Evolutionary conservation across 2,888 invertebrate genomes (phyloP).

Genomic region (Priocnemis perturbator): DNA sequence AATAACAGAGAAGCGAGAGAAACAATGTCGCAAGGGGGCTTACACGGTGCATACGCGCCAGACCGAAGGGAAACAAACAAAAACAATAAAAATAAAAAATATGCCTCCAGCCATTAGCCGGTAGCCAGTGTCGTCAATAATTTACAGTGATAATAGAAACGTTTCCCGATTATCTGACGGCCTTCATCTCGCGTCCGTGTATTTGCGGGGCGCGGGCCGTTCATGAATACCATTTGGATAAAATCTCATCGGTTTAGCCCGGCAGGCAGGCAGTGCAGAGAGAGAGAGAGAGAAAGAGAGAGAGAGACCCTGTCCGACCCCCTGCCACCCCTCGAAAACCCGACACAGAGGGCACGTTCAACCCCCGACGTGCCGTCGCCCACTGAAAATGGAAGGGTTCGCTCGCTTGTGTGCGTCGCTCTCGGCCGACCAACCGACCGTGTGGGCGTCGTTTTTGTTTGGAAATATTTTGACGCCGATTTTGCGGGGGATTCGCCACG

Average conservation of each 20-base stretch:
- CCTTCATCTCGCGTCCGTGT: conserved; percentile 37
- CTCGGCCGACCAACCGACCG: conserved; percentile 10
- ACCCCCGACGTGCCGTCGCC: conserved; percentile 30
- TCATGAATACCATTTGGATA: conserved; percentile 71
- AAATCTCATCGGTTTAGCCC: conserved; percentile 65
- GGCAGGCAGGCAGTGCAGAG: conserved; percentile 25
- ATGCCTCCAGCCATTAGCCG: no score
- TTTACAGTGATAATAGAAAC: conserved; percentile 61
- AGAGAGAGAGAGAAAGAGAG: no score
- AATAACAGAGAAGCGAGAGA: no score
- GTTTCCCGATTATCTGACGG: conserved; percentile 49
- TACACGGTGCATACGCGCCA: no score
- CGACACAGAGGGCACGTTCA: conserved; percentile 51
- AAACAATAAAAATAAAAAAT: no score
- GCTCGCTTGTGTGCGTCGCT: no score
- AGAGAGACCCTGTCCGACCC: conserved; percentile 46
- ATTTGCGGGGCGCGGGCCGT: conserved; percentile 33
- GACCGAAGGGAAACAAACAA: no score
- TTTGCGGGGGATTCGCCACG: conserved; percentile 40
- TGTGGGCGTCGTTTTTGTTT: conserved; percentile 45
- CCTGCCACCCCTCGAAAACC: conserved; percentile 33
- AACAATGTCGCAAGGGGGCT: no score
- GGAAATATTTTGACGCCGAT: conserved; percentile 63
- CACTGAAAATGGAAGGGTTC: conserved; percentile 43
- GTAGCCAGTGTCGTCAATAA: conserved; percentile 25